Percentiles rank a stretch among this genome's conserved stretches.
phyloP scores from a whole-genome alignment of 1,140 invertebrate species.

The Sinonovacula constricta region DNA sequence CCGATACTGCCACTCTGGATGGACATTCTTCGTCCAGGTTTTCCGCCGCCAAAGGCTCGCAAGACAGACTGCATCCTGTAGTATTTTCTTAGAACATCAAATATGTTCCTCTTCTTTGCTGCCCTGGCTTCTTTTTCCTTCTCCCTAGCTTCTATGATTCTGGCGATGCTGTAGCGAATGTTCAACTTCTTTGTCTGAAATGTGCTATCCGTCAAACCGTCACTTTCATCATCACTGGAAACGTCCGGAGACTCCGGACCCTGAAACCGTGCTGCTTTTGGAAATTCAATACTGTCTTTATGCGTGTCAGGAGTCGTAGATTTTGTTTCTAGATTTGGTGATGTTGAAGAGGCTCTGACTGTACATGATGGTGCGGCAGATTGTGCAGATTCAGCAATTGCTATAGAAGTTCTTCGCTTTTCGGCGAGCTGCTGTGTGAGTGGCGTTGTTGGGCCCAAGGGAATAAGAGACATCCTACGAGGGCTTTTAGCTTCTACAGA shows the following conservation, averaged over 20 bases:
- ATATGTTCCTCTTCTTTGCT: slow-evolving; percentile 9
- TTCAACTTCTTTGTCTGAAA: slow-evolving; percentile 36
- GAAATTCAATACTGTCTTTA: background rate
- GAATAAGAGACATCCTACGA: no score
- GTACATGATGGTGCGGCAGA: no score
- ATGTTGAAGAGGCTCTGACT: no score
- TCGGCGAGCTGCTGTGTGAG: no score
- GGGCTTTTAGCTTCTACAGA: no score
- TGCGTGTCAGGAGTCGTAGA: no score
- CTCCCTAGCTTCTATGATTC: slow-evolving; percentile 11
- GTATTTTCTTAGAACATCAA: slow-evolving; percentile 25
- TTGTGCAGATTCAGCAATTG: background rate
- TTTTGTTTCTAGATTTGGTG: no score
- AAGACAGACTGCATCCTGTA: slow-evolving; percentile 22
- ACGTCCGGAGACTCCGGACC: slow-evolving; percentile 8
- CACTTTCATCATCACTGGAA: background rate
- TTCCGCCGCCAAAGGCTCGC: slow-evolving; percentile 7
- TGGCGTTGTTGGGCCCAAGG: no score
- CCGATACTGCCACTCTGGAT: background rate
- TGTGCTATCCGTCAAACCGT: background rate
- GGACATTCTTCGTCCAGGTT: background rate
- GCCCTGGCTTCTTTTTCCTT: background rate
- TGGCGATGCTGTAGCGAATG: slow-evolving; percentile 20
- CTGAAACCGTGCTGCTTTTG: background rate
- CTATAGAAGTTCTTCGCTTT: background rate